These are phyloP conservation scores for Istiophorus platypterus DNA, from an alignment of 2,113 vertebrate species.

Conservation along the genomic window DNA sequence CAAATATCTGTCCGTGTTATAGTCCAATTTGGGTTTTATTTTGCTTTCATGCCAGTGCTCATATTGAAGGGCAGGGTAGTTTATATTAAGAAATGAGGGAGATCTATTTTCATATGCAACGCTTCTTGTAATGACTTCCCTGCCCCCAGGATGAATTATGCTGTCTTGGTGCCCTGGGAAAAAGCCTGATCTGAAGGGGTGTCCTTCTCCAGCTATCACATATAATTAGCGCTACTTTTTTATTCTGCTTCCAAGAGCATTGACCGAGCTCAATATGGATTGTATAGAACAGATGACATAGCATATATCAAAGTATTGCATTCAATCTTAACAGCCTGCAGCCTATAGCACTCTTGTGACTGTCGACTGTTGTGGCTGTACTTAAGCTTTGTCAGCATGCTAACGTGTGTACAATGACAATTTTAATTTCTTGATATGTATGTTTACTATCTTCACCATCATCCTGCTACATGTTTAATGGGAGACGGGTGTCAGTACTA, in stretches of 20 bases:
- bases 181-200: background rate
- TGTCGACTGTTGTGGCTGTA: background rate
- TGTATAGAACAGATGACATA: background rate
- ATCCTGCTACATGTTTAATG: too few species aligned
- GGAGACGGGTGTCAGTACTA: too few species aligned
- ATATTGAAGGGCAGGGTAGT: constrained; percentile 53
- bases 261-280: background rate
- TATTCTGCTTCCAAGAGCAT: background rate
- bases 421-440: too few species aligned
- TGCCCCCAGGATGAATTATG: background rate
- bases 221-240: too few species aligned
- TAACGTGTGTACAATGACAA: background rate
- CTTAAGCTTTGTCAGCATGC: background rate
- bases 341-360: background rate
- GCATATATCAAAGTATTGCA: background rate
- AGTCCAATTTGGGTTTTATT: constrained; percentile 55
- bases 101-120: constrained; percentile 44
- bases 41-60: constrained; percentile 47
- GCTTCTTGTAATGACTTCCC: constrained; percentile 13
- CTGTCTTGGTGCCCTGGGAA: background rate
- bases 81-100: constrained; percentile 32
- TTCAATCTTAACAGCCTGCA: background rate
- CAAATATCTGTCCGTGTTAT: constrained; percentile 3
- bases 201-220: background rate
- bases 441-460: too few species aligned